A percentile compares a stretch with the other conserved stretches of the same genome.
Evolutionary conservation across 2,113 vertebrate genomes (phyloP).

Genomic region (Lota lota): DNA sequence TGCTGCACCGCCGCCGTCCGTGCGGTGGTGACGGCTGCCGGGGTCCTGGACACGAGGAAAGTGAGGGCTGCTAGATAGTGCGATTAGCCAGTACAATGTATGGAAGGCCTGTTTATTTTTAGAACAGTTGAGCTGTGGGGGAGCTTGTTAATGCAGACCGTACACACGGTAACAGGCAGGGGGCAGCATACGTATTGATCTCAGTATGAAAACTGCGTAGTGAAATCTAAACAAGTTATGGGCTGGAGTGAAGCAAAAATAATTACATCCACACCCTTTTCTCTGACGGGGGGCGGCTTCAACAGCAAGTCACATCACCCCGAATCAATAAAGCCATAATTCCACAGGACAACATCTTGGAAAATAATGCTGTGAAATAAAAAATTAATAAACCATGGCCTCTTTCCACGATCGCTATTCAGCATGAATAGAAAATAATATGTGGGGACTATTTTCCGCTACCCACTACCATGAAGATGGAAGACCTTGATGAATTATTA

Average conservation of each 20-base stretch:
- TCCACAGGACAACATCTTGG: too few species aligned
- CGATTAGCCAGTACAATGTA: slow-evolving; percentile 59
- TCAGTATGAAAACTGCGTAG: slow-evolving; percentile 27
- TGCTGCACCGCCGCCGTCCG: slow-evolving; percentile 47
- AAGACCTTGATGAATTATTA: slow-evolving; percentile 42
- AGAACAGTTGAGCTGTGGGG: slow-evolving; percentile 43
- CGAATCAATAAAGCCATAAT: slow-evolving; percentile 34
- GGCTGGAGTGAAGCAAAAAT: slow-evolving; percentile 29
- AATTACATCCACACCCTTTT: slow-evolving; percentile 15
- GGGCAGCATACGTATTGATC: slow-evolving; percentile 27
- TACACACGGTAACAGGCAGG: slow-evolving; percentile 37
- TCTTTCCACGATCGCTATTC: slow-evolving; percentile 19
- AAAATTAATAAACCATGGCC: slow-evolving; percentile 21
- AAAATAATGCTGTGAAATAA: slow-evolving; percentile 8
- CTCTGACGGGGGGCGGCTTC: too few species aligned
- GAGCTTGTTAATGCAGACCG: slow-evolving; percentile 54
- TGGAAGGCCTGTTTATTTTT: slow-evolving; percentile 55
- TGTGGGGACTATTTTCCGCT: slow-evolving; percentile 24
- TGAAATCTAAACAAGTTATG: not conserved
- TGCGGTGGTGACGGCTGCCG: slow-evolving; percentile 64
- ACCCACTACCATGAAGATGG: slow-evolving; percentile 19
- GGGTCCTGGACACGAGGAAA: slow-evolving; percentile 51
- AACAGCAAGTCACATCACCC: not conserved
- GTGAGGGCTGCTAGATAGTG: slow-evolving; percentile 59
- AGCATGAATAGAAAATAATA: slow-evolving; percentile 22